A percentile compares a stretch with the other conserved stretches of the same genome.
phyloP scores from a whole-genome alignment of 2,888 invertebrate genomes.

The Epinotia brunnichana region DNA sequence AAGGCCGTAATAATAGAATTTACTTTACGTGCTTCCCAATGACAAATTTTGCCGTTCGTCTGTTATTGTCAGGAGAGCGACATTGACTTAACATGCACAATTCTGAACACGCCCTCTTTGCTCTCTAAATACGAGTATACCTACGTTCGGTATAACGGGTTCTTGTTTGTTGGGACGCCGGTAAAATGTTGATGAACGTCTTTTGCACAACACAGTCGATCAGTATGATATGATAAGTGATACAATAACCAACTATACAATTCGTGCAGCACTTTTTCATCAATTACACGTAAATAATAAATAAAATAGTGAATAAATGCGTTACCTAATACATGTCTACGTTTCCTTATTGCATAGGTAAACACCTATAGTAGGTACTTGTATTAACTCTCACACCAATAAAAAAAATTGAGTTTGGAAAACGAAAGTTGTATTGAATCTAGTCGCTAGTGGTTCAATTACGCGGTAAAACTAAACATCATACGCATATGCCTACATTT shows the following conservation, averaged over 20 bases:
- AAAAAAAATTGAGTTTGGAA: no score
- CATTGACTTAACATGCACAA: slow-evolving; percentile 67
- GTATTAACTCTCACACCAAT: no score
- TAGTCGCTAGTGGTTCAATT: no score
- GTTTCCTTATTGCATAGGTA: no score
- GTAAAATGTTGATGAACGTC: slow-evolving; percentile 32
- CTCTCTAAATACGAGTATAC: slow-evolving; percentile 41
- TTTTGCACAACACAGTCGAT: slow-evolving; percentile 4
- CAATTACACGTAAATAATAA: not conserved
- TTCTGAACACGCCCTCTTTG: slow-evolving; percentile 55
- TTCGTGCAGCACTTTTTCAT: not conserved
- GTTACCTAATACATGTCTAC: no score
- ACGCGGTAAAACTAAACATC: no score
- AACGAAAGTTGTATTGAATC: no score
- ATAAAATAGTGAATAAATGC: no score
- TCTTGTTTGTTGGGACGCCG: slow-evolving; percentile 40
- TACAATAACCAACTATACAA: not conserved
- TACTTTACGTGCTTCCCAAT: slow-evolving; percentile 81
- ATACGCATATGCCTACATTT: no score
- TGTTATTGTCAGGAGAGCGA: slow-evolving; percentile 78
- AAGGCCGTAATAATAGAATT: slow-evolving; percentile 83
- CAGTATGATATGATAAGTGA: not conserved
- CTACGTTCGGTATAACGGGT: slow-evolving; percentile 38
- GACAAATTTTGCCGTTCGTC: slow-evolving; percentile 77
- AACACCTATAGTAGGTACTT: no score